Base-by-base conservation (phyloP, 2,113 vertebrate species). In the Chroicocephalus ridibundus region DNA sequence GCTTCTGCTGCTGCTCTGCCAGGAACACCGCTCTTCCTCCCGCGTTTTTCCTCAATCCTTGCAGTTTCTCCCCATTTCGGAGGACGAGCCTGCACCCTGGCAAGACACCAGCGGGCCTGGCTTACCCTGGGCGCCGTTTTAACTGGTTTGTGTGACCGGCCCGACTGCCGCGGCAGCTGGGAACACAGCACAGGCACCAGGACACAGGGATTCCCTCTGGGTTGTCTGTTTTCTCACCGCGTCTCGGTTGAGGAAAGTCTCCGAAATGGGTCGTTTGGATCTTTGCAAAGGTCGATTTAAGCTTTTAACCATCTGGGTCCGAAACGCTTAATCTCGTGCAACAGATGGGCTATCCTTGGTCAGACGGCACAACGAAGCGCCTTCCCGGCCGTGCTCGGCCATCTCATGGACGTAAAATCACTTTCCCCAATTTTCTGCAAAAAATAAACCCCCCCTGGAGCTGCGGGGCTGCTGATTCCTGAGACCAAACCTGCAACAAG, bases 261-360 rank as follows among this genome's bases (percentile, higher is more conserved):
- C 90, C 66, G n/a, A 94, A 95, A 95, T 91, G 94, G 95, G 79
- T 95, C 66, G 83, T 71, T 75, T 72, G 85, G 64, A 61, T 88
- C 75, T 95, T 70, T 40, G 85, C 68, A 80, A 94, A 93, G 93
- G 74, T 36, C 29, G 54, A 64, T 60, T 77, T 81, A 86, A 90
- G 83, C 88, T 54, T 79, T 84, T 34, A 90, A 82, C 58, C 82
- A 86, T 75, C 92, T 95, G 93, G 80, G 79, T 62, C 86, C 34
- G 7, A 94, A 93, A 92, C 16, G 10, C 20, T 64, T 62, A 47
- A 88, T 79, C 93, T 86, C 40, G 19, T 15, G 44, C 71, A 83
- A 58, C 71, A 82, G 84, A 88, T 38, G 72, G 76, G 69, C 68
- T 51, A 46, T 55, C 91, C 88, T 65, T 15, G 51, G 70, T 21